These are phyloP conservation scores for Cacatua alba DNA, from an alignment of 2,113 vertebrate species.

Conservation along the genomic window DNA sequence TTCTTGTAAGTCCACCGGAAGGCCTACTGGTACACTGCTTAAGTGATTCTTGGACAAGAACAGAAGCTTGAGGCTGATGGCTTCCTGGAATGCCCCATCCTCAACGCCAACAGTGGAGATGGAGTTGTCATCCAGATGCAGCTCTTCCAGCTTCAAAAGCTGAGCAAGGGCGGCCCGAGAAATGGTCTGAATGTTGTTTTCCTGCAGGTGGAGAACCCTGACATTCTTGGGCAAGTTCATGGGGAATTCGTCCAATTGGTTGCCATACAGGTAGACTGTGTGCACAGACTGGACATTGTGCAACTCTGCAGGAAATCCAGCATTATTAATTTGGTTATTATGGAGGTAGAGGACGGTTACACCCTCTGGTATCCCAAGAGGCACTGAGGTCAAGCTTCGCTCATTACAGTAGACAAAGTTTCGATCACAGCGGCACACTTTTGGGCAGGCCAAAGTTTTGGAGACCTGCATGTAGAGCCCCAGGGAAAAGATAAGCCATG, in stretches of 20 bases:
- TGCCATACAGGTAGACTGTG: slow-evolving; percentile 94
- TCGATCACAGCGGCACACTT: slow-evolving; percentile 93
- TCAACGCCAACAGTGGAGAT: slow-evolving; percentile 97
- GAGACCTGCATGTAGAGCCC: slow-evolving; percentile 88
- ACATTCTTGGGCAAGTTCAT: slow-evolving; percentile 96
- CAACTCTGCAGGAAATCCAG: slow-evolving; percentile 94
- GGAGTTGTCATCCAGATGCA: slow-evolving; percentile 97
- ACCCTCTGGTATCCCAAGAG: slow-evolving; percentile 96
- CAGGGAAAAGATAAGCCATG: slow-evolving; percentile 88
- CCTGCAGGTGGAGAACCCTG: slow-evolving; percentile 91
- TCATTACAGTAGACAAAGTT: slow-evolving; percentile 98
- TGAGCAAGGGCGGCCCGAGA: slow-evolving; percentile 93
- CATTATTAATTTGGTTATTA: slow-evolving; percentile 99
- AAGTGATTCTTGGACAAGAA: slow-evolving; percentile 98
- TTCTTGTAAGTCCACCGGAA: slow-evolving; percentile 90
- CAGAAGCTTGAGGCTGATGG: slow-evolving; percentile 91
- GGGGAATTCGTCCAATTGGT: slow-evolving; percentile 97
- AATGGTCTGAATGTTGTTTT: slow-evolving; percentile 99
- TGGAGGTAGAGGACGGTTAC: slow-evolving; percentile 95
- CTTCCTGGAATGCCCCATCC: slow-evolving; percentile 94
- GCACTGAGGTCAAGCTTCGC: slow-evolving; percentile 97
- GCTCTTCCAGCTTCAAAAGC: slow-evolving; percentile 89
- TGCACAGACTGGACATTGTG: slow-evolving; percentile 92
- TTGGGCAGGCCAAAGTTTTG: slow-evolving; percentile 84
- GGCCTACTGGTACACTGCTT: slow-evolving; percentile 94